Conservation (phyloP, 2,797 vertebrate species). For the Pangasius macronema region DNA sequence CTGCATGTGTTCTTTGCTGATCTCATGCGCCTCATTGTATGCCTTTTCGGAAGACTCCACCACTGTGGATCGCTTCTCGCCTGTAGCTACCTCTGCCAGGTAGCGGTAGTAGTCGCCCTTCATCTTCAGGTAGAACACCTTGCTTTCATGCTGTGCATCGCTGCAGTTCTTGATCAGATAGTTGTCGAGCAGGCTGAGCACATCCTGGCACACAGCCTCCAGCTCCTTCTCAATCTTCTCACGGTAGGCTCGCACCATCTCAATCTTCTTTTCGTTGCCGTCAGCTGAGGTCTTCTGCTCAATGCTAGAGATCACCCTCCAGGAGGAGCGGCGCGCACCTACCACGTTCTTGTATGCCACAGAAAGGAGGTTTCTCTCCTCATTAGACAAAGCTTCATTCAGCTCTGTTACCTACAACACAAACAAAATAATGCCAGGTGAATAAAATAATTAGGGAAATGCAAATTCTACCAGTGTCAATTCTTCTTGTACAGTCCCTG, state of each 20-base stretch:
- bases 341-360: slow-evolving; percentile 99
- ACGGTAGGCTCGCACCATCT: slow-evolving; percentile 96
- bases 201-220: slow-evolving; percentile 96
- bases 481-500: background rate
- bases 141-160: slow-evolving; percentile 98
- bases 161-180: slow-evolving; percentile 99
- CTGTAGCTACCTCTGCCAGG: slow-evolving; percentile 95
- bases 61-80: slow-evolving; percentile 92
- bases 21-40: slow-evolving; percentile 97
- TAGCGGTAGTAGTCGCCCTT: slow-evolving; percentile 99
- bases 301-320: slow-evolving; percentile 98
- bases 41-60: slow-evolving; percentile 98
- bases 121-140: slow-evolving; percentile 99
- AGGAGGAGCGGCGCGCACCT: slow-evolving; percentile 94
- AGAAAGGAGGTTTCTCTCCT: slow-evolving; percentile 95
- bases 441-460: background rate
- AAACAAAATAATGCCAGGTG: slow-evolving; percentile 29
- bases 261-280: slow-evolving; percentile 98
- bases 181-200: slow-evolving; percentile 96
- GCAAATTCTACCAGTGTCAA: background rate
- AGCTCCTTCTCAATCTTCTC: slow-evolving; percentile 99
- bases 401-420: slow-evolving; percentile 89
- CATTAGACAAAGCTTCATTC: slow-evolving; percentile 95
- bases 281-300: slow-evolving; percentile 99
- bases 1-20: slow-evolving; percentile 99